phyloP scores from a whole-genome alignment of 2,797 vertebrate genomes.

The Paguma larvata region DNA sequence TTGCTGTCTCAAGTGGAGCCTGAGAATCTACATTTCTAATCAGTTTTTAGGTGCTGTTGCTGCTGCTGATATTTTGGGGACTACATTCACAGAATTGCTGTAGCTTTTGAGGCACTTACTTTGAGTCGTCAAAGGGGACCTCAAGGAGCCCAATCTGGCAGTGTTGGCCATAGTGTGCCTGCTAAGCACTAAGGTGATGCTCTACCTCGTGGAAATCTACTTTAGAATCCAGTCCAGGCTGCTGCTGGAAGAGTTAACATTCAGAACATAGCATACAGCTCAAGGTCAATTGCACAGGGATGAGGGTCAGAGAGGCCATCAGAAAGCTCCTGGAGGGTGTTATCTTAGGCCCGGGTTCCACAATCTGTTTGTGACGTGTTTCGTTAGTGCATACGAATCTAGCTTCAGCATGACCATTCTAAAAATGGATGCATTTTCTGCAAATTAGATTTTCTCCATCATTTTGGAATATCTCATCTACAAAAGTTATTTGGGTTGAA shows the following conservation, averaged over 20 bases:
- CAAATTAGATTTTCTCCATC: not conserved
- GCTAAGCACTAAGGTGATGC: not conserved
- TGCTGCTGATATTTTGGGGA: not conserved
- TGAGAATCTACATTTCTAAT: not conserved
- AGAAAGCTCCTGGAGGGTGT: not conserved
- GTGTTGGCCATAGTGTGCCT: not conserved
- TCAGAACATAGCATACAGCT: not conserved
- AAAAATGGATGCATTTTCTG: not conserved
- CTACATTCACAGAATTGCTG: not conserved
- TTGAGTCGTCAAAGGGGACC: not conserved
- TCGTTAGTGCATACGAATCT: not conserved
- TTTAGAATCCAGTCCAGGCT: not conserved
- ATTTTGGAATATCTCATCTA: conserved; percentile 36
- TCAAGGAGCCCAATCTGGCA: not conserved
- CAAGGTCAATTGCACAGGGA: not conserved
- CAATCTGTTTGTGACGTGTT: not conserved
- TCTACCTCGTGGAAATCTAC: not conserved
- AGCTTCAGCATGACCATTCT: not conserved
- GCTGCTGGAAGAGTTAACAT: not conserved
- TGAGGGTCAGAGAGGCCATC: not conserved
- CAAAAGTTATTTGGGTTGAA: not conserved
- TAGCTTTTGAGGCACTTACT: not conserved
- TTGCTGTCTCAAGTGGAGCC: not conserved
- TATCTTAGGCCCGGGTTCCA: not conserved
- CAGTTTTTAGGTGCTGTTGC: not conserved